A percentile compares a stretch with the other conserved stretches of the same genome.
Evolutionary conservation across 2,888 invertebrate genomes (phyloP).

Genomic region (Aspidiotus rigidus): DNA sequence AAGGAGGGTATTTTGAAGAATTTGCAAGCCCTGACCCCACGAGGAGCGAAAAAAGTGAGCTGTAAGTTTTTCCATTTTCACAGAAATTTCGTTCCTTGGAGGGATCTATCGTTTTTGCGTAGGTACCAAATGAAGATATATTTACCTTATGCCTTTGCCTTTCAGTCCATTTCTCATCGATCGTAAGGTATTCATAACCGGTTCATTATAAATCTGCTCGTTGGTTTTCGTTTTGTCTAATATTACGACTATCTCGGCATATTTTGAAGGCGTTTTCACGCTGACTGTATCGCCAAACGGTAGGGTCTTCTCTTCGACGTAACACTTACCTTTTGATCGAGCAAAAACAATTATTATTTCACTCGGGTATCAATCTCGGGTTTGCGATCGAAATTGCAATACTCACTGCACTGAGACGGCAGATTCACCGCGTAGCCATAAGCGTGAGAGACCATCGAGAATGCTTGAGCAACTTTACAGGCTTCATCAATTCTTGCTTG

Average conservation of each 20-base stretch:
- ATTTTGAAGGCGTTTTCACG: slow-evolving; percentile 52
- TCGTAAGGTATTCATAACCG: slow-evolving; percentile 53
- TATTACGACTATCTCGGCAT: slow-evolving; percentile 71
- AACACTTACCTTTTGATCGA: slow-evolving; percentile 4
- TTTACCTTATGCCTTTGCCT: slow-evolving; percentile 54
- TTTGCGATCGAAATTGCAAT: background rate
- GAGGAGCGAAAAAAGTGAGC: too few relatives aligned
- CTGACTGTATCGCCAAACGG: slow-evolving; percentile 17
- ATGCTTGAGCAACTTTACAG: slow-evolving; percentile 59
- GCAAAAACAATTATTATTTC: background rate
- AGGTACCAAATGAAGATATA: background rate
- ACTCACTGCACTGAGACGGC: slow-evolving; percentile 55
- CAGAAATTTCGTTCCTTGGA: too few relatives aligned
- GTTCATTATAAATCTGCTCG: slow-evolving; percentile 54
- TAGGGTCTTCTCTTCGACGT: slow-evolving; percentile 5
- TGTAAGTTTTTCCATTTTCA: too few relatives aligned
- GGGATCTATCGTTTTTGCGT: too few relatives aligned
- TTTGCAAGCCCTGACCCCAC: too few relatives aligned
- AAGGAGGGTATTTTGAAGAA: too few relatives aligned
- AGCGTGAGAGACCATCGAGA: slow-evolving; percentile 53
- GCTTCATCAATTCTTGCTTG: slow-evolving; percentile 49
- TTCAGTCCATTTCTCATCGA: slow-evolving; percentile 54
- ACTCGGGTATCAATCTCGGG: background rate
- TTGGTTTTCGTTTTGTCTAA: slow-evolving; percentile 59
- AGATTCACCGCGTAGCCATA: slow-evolving; percentile 53